Percentiles rank a stretch among this genome's conserved stretches.
phyloP scores from a whole-genome alignment of 2,113 vertebrate genomes.

The Ictalurus punctatus region DNA sequence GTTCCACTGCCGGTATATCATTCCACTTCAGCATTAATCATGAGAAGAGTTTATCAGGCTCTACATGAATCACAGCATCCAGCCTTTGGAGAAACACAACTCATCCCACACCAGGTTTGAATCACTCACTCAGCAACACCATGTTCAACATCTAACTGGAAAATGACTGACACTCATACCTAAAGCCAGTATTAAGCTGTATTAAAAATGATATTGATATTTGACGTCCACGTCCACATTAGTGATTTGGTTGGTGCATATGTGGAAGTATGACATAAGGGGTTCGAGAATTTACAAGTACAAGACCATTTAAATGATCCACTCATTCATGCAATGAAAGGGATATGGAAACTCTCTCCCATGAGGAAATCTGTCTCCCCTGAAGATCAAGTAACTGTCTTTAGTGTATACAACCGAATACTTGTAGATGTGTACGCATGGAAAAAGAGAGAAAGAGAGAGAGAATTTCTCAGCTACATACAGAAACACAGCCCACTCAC shows the following conservation, averaged over 20 bases:
- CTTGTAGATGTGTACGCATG: not conserved
- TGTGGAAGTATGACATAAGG: not conserved
- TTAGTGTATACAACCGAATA: not conserved
- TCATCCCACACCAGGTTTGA: not conserved
- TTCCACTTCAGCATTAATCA: not conserved
- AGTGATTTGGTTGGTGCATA: not conserved
- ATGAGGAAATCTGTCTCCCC: not conserved
- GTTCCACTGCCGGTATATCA: not conserved
- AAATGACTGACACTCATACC: not conserved
- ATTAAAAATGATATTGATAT: not conserved
- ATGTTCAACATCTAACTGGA: not conserved
- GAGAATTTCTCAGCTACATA: not conserved
- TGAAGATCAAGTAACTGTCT: not conserved
- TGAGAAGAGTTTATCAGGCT: constrained; percentile 1
- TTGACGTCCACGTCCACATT: not conserved
- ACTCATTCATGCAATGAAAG: not conserved
- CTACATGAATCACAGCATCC: constrained; percentile 11
- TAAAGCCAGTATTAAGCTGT: not conserved
- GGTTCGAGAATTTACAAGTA: not conserved
- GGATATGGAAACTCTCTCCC: not conserved
- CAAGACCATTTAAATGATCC: not conserved
- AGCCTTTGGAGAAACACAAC: constrained; percentile 19
- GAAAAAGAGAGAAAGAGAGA: not conserved
- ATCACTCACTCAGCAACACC: not conserved
- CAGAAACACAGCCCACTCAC: constrained; percentile 10